Evolutionary conservation across 2,797 vertebrate genomes (phyloP), one percentile per base, ranked within the genome.

Genomic region (Jordanella pulchra): DNA sequence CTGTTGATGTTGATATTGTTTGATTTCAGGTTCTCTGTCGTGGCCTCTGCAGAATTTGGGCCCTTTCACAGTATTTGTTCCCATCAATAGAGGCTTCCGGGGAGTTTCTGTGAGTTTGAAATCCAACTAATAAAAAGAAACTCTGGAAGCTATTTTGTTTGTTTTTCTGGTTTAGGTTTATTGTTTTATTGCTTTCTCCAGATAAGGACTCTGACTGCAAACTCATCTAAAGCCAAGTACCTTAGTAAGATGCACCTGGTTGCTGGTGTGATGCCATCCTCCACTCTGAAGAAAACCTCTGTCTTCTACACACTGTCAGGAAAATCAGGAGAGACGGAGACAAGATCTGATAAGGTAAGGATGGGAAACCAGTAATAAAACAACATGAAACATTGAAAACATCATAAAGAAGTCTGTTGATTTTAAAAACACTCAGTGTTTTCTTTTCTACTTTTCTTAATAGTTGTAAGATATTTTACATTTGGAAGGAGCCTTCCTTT

Each of bases 11-110:
- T 3, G 10, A 3, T 50, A 11, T 35, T 60, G 32, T 39, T 71
- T 13, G 35, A 74, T 79, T 75, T 55, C 79, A 94, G 94, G 72
- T 66, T 83, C 90, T 47, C 91, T 97, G 7, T 93, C 93, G 5
- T 97, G 97, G 96, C 92, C 92, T 0, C 86, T 99, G 72, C 93
- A 90, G 76, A 93, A 90, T 45, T 80, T 96, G 78, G 97, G 97
- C 83, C 97, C 96, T 0, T 99, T 98, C 89, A 99, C 98, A 0
- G 21, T 97, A 45, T 95, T 99, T 17, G 90, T 97, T 69, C 96
- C 98, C 0, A 94, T 93, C 87, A 96, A 97, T 86, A 95, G 89
- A 66, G 97, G 93, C 18, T 94, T 97, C 80, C 95, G 87, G 86
- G 92, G 87, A 75, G 79, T 72, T 27, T 76, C 89, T 55, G 98